Percentiles rank a stretch among this genome's conserved stretches.
Conservation (phyloP, 2,888 invertebrate genomes). For the Drosophila affinis region DNA sequence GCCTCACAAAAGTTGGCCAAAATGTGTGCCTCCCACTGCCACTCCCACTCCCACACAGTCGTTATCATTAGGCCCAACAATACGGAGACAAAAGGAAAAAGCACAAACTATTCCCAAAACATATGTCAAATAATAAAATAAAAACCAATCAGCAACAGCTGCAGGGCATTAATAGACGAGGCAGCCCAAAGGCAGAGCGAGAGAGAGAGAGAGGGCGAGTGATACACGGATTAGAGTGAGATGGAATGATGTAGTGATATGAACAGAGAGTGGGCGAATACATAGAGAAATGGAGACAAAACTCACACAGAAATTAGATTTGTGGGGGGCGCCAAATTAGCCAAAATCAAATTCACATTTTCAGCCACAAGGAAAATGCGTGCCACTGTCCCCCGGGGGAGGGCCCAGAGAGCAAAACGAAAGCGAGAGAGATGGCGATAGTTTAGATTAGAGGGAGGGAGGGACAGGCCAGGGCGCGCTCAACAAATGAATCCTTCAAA, state of each 20-base stretch:
- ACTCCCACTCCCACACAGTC: slow-evolving; percentile 36
- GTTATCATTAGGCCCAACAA: slow-evolving; percentile 61
- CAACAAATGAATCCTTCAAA: neutral
- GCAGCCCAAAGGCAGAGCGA: neutral
- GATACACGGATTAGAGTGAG: neutral
- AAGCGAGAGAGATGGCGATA: slow-evolving; percentile 9
- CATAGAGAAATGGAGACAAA: slow-evolving; percentile 26
- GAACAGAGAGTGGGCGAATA: neutral
- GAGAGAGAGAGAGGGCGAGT: neutral
- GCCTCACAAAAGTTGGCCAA: slow-evolving; percentile 47
- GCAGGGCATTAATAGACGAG: slow-evolving; percentile 52
- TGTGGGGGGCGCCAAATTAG: slow-evolving; percentile 33
- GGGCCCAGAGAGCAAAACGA: neutral
- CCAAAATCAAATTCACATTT: slow-evolving; percentile 52
- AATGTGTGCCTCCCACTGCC: slow-evolving; percentile 10
- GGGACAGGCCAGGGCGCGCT: neutral
- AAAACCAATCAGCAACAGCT: slow-evolving; percentile 70
- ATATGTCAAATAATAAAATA: slow-evolving; percentile 68
- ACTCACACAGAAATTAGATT: slow-evolving; percentile 44
- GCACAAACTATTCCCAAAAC: slow-evolving; percentile 59
- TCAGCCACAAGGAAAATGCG: slow-evolving; percentile 46
- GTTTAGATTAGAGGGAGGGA: neutral
- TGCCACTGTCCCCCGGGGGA: slow-evolving; percentile 15
- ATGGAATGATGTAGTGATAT: slow-evolving; percentile 3
- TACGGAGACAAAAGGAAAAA: slow-evolving; percentile 8